Evolutionary conservation across 2,888 invertebrate genomes (phyloP).

Genomic region (Apotomis capreana): DNA sequence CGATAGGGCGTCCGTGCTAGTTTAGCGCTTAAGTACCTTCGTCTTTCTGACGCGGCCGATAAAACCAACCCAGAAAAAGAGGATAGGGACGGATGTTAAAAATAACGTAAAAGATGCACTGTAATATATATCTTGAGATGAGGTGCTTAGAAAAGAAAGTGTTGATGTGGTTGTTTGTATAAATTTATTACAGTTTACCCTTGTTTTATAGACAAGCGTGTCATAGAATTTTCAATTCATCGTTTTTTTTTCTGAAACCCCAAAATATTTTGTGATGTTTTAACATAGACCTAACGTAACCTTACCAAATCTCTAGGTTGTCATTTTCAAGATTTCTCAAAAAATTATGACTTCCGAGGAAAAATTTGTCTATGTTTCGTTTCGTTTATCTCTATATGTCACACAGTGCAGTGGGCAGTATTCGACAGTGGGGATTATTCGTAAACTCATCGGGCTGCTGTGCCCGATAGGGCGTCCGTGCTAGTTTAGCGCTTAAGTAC

Average conservation of each 20-base stretch:
- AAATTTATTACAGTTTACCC: no score
- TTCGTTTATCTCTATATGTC: constrained; percentile 49
- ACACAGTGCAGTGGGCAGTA: constrained; percentile 42
- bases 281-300: no score
- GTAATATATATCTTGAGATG: neutral
- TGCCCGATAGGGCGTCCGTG: constrained; percentile 57
- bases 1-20: constrained; percentile 59
- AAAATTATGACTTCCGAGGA: no score
- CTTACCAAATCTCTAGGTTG: no score
- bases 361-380: no score
- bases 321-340: no score
- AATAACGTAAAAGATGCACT: neutral
- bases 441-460: constrained; percentile 46
- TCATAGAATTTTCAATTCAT: no score
- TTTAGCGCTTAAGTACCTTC: constrained; percentile 61
- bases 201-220: no score
- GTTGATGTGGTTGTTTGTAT: neutral
- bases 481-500: constrained; percentile 63
- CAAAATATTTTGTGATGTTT: no score
- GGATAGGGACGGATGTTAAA: neutral
- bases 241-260: no score
- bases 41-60: constrained; percentile 58
- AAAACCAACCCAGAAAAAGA: constrained; percentile 34
- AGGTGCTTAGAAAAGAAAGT: neutral
- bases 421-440: constrained; percentile 47